Conservation (phyloP, 2,113 vertebrate genomes). For the Lethenteron reissneri region DNA sequence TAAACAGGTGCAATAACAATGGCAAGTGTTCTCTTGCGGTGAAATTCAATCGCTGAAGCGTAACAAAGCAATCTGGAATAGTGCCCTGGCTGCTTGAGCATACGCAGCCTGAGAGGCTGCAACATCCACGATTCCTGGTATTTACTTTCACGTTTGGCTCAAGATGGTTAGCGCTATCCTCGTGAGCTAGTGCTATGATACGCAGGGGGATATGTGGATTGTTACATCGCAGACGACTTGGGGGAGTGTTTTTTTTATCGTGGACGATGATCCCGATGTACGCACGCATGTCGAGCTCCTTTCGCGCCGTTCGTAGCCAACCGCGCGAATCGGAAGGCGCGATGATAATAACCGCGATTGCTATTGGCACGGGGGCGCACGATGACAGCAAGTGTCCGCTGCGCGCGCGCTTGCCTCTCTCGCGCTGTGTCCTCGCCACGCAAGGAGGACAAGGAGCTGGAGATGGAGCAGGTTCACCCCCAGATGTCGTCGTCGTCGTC, state of each 20-base stretch:
- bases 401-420: neutral
- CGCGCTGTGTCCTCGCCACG: neutral
- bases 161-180: no score
- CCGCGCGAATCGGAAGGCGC: neutral
- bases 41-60: no score
- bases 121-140: no score
- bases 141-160: no score
- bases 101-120: no score
- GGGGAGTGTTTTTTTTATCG: neutral
- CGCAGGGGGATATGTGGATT: no score
- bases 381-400: neutral
- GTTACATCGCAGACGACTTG: no score
- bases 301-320: neutral
- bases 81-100: no score
- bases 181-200: no score
- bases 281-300: neutral
- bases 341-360: neutral
- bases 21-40: no score
- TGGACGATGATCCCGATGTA: neutral
- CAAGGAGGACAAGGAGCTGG: conserved; percentile 5
- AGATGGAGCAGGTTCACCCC: conserved; percentile 4
- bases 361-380: neutral
- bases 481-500: conserved; percentile 4
- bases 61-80: no score
- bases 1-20: no score